phyloP scores from a whole-genome alignment of 2,797 vertebrate genomes.

The Anabacerthia variegaticeps region DNA sequence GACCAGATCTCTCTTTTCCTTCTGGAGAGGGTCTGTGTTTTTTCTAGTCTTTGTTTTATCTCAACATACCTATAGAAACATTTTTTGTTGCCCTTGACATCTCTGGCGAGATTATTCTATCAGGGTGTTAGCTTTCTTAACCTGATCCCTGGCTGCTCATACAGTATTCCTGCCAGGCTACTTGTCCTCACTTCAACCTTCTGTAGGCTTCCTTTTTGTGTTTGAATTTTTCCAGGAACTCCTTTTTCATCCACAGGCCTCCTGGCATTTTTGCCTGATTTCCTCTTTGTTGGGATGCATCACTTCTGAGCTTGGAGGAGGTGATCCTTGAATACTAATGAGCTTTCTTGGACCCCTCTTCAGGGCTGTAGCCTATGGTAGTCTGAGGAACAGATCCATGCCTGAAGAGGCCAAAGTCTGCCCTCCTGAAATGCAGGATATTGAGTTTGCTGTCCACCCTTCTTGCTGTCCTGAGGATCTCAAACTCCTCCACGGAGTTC shows the following conservation, averaged over 20 bases:
- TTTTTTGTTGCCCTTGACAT: background rate
- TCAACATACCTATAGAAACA: fast-evolving
- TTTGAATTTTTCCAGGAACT: background rate
- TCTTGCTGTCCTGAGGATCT: background rate
- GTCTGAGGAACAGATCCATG: background rate
- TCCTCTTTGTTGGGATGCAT: background rate
- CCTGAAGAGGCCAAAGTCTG: background rate
- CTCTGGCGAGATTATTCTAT: background rate
- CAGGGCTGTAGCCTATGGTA: background rate
- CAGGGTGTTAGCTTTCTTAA: background rate
- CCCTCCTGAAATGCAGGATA: background rate
- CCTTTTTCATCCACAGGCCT: background rate
- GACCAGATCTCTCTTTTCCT: background rate
- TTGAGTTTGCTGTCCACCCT: fast-evolving
- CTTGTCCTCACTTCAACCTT: background rate
- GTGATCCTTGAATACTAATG: background rate
- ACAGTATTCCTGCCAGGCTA: background rate
- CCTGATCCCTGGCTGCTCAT: fast-evolving
- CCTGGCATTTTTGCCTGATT: background rate
- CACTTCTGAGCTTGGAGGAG: background rate
- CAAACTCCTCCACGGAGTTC: background rate
- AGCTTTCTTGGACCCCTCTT: background rate
- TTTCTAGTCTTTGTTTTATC: background rate
- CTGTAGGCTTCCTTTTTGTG: background rate
- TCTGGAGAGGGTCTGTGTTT: background rate